Base-by-base conservation (phyloP, 2,113 vertebrate species). In the Odocoileus hemionus region DNA sequence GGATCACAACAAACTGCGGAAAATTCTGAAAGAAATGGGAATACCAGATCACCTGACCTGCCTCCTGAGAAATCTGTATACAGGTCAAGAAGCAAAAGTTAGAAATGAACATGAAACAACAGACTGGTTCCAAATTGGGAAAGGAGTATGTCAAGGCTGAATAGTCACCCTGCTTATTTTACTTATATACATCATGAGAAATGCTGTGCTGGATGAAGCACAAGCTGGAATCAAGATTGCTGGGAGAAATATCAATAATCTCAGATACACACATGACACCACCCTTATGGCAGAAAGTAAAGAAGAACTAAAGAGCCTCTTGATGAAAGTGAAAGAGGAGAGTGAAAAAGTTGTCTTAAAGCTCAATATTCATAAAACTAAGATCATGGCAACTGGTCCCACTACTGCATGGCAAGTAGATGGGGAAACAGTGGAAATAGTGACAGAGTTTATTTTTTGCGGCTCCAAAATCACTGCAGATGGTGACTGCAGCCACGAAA, bases 401-500 rank as follows among this genome's bases (percentile, higher is more conserved):
- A 67, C 33, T 33, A 67, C 8, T 67, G 33, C 17, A 36, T 67
- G 33, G 28, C 64, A 36, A 67, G 21, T 67, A 36, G 8, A 36
- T 36, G 8, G 17, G 16, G 33, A 67, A 67, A 36, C 8, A 67
- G 16, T 67, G 64, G 64, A n/a, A 67, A n/a, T 33, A 67, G 33
- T 36, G 64, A 36, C 8, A 67, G 8, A 36, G 4, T 67, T 36
- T 21, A 67, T 67, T 67, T 21, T n/a, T 5, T 0, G 0, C 15
- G 33, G 33, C 64, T 67, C 33, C 33, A 36, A 36, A 67, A 67
- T 10, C 8, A 21, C 64, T 67, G 33, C 33, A 67, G 33, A 67
- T 67, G 8, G 64, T 67, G 2, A 67, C 4, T 36, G 33, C 8
- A 36, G 17, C 64, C 33, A 36, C 2, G 0, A 67, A 67, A 36